Base-by-base conservation (phyloP, 2,113 vertebrate genomes). In the Planiliza haematocheilus region DNA sequence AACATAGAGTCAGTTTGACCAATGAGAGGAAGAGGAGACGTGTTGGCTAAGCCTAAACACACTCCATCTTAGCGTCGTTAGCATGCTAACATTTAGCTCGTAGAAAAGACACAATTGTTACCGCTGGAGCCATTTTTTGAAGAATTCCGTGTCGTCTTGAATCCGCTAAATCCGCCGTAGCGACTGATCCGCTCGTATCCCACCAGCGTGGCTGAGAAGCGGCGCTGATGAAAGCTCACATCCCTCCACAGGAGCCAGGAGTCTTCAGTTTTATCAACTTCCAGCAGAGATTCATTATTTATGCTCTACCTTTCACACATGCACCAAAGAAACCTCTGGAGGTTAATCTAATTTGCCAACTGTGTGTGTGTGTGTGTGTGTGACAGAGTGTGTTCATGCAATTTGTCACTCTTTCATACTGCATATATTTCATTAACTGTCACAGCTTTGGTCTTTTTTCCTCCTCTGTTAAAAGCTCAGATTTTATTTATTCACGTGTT, bases 261-360 rank as follows among this genome's bases (percentile, higher is more conserved):
- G 42, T 30, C 41, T 56, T 38, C 66, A 57, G 3, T 67, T 53
- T 68, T 43, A 75, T 81, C 73, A 75, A 62, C 79, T 55, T 85
- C 70, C 81, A 72, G 71, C 75, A 82, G 78, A 65, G 73, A 48
- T 80, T 80, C 61, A 83, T 83, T 63, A 79, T 74, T 74, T 51
- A 73, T 76, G 63, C 55, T 68, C 52, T 39, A 41, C 61, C 46
- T 66, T 66, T 63, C 4, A 73, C 38, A 52, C 68, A 46, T 64
- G 13, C 45, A 9, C 43, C 52, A 45, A 71, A 56, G n/a, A 79
- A 53, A 58, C 63, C 74, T 84, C 73, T 68, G 65, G 77, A 85
- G 74, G 64, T 81, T 83, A 73, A 85, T 83, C 70, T 77, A 56
- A 72, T 85, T 81, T 76, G 49, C 76, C 78, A 67, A 57, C 66